A percentile compares a stretch with the other conserved stretches of the same genome.
Conservation (phyloP, 2,797 vertebrate species). For the Nyctalus aviator region DNA sequence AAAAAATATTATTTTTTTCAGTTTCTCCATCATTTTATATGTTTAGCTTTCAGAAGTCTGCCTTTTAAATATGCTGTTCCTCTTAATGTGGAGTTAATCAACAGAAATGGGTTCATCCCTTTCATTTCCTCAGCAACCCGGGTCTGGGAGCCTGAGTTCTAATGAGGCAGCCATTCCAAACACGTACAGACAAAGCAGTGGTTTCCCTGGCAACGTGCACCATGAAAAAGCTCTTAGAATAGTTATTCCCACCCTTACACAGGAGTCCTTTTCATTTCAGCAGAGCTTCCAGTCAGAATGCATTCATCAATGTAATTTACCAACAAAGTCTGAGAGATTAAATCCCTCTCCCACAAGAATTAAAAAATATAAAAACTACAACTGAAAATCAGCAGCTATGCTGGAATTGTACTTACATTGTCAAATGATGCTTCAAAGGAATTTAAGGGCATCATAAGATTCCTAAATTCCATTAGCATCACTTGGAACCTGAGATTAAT, state of each 20-base stretch:
- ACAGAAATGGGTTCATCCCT: constrained; percentile 73
- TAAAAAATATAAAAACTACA: constrained; percentile 69
- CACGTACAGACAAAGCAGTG: constrained; percentile 90
- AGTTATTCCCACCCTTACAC: constrained; percentile 82
- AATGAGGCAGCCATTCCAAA: constrained; percentile 89
- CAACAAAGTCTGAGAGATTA: constrained; percentile 82
- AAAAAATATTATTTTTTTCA: constrained; percentile 71
- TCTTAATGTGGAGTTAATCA: constrained; percentile 83
- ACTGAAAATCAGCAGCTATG: constrained; percentile 60
- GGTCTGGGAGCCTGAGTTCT: constrained; percentile 85
- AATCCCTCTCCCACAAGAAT: constrained; percentile 63
- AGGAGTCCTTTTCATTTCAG: constrained; percentile 84
- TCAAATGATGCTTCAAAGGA: constrained; percentile 51
- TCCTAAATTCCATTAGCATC: constrained; percentile 38
- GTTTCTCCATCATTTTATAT: constrained; percentile 41
- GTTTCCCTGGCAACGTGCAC: constrained; percentile 89
- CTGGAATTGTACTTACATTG: constrained; percentile 35
- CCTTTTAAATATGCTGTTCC: constrained; percentile 76
- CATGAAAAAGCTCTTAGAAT: constrained; percentile 87
- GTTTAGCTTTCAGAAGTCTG: constrained; percentile 74
- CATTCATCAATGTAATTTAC: constrained; percentile 82
- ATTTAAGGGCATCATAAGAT: constrained; percentile 41
- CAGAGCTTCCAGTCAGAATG: constrained; percentile 81
- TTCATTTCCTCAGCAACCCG: constrained; percentile 74
- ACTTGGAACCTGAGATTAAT: constrained; percentile 67